Evolutionary conservation across 2,113 vertebrate species (phyloP), one percentile per base, ranked within the genome.

Genomic region (Lagopus leucura): DNA sequence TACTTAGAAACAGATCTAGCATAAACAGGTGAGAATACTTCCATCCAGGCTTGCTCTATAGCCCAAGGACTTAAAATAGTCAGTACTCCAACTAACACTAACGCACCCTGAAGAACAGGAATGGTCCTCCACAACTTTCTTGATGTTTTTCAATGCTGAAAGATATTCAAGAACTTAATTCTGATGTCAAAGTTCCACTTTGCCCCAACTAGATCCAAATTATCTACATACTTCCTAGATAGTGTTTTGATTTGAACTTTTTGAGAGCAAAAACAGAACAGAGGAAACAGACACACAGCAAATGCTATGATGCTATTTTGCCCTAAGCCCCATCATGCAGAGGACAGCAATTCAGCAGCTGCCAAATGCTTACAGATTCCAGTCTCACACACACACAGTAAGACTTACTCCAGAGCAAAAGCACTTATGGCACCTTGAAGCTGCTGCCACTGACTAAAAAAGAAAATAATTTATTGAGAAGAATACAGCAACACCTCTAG

Each of bases 401-500:
- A 80, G 89, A 58, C 75, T 82, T 67, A 77, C 88, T 79, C 80
- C 65, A 83, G 38, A 67, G 19, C 43, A 88, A 88, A 94, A 84
- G 15, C 42, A 57, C 69, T 93, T 74, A 67, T 3, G 10, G 40
- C 45, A 74, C 60, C 79, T 86, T 86, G 50, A 80, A 93, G 73
- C 60, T 95, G 61, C 47, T 93, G 70, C 38, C 77, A 78, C 28
- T 57, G 64, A 27, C 71, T 58, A 55, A 71, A 82, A 86, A 89
- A 65, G 4, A 65, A 86, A 77, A 57, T 73, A 89, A 87, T 91
- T 58, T 85, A 83, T 74, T 71, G 61, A 74, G 60, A 83, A 78
- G 36, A 86, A 70, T 48, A 42, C 43, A 77, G 22, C 10, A 93
- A 75, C 38, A 83, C 3, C 10, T 13, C 7, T 61, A 72, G 47